Conservation (phyloP, 2,113 vertebrate genomes). For the Thinocorus orbignyianus region DNA sequence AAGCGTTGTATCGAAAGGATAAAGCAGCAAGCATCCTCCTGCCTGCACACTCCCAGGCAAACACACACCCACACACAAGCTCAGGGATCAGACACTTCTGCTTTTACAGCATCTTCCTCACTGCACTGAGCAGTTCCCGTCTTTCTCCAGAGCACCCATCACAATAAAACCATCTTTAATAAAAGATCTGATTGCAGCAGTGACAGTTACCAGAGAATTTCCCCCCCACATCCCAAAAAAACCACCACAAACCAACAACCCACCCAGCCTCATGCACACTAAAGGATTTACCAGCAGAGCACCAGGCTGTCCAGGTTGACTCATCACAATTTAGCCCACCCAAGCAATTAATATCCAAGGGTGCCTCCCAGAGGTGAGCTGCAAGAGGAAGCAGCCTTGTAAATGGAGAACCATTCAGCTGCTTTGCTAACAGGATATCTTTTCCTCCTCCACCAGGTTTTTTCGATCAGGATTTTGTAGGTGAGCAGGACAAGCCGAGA, state of each 20-base stretch:
- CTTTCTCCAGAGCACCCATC: neutral
- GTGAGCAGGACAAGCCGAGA: neutral
- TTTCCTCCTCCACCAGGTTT: neutral
- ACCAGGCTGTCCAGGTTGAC: neutral
- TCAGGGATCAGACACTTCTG: constrained; percentile 16
- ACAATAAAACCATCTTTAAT: neutral
- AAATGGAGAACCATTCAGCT: rapidly evolving
- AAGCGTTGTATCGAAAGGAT: neutral
- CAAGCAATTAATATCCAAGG: neutral
- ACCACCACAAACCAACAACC: no score
- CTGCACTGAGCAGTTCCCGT: neutral
- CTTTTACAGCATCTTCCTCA: neutral
- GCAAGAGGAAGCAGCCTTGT: neutral
- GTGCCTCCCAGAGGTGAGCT: constrained; percentile 60
- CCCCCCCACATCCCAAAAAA: no score
- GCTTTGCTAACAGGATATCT: neutral
- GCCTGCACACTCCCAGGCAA: constrained; percentile 22
- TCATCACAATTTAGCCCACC: constrained; percentile 28
- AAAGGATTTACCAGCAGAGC: neutral
- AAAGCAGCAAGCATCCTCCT: constrained; percentile 30
- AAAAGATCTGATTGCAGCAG: neutral
- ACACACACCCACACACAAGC: constrained; percentile 45
- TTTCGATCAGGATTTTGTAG: neutral
- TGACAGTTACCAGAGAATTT: neutral
- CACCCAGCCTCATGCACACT: neutral